Base-by-base conservation (phyloP, 2,797 vertebrate genomes). In the Alectoris magna region DNA sequence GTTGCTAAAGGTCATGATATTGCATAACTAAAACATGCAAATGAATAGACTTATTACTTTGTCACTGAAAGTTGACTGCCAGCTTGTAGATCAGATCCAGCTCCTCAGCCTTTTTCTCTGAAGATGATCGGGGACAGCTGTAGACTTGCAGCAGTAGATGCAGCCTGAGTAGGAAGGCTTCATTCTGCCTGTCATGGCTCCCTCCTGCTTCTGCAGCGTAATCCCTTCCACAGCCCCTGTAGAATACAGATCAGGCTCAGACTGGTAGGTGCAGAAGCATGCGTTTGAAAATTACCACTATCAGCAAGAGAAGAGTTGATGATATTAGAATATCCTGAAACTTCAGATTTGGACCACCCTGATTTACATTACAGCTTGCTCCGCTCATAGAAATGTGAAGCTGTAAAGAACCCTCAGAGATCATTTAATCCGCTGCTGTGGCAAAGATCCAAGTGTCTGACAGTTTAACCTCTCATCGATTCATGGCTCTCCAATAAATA, bases 371-470 rank as follows among this genome's bases (percentile, higher is more conserved):
- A 17, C 55, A 73, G 31, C 70, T 75, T 89, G 31, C 17, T 38
- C 17, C 9, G 10, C 66, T 87, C 14, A 14, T 23, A 49, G 38
- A 91, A 89, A 55, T 49, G 31, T 22, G 8, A 87, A 88, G 58
- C 44, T 92, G 80, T 83, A 91, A 91, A 27, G 67, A 92, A 34
- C 26, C 5, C 43, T 89, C 26, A 43, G 55, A 80, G 63, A 59
- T 91, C 38, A 49, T 87, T 92, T 90, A 88, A 88, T 90, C 82
- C 55, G 34, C 48, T 93, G 29, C 63, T 83, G 5, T 87, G 82
- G n/a, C 72, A 77, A 49, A 29, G 49, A 83, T 74, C 66, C 81
- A 79, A 34, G 59, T 77, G 46, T 82, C 90, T 83, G 69, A 80
- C 46, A 67, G 16, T 29, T 91, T 67, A 64, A 74, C 60, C n/a